Percentiles rank a stretch among this genome's conserved stretches.
These are phyloP conservation scores for Drosophila teissieri DNA, from an alignment of 1,140 invertebrate genomes.

Conservation along the genomic window DNA sequence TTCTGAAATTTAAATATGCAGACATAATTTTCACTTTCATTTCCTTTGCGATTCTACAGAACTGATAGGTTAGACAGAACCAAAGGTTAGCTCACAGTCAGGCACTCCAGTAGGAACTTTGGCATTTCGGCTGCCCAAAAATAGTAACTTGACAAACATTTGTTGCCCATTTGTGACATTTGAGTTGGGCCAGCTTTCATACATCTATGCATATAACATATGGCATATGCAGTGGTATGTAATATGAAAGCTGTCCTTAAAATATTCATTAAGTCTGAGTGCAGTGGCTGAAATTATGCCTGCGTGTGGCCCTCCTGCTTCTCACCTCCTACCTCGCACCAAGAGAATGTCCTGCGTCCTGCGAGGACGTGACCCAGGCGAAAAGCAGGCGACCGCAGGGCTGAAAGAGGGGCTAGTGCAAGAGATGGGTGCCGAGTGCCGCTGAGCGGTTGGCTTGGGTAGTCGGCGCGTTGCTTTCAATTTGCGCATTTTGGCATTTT, in stretches of 20 bases:
- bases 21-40: not conserved
- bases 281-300: slow-evolving; percentile 76
- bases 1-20: not conserved
- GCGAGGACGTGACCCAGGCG: slow-evolving; percentile 42
- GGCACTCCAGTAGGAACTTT: slow-evolving; percentile 29
- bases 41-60: too few species aligned
- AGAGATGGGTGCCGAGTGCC: not conserved
- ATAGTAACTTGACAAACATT: slow-evolving; percentile 35
- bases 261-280: slow-evolving; percentile 81
- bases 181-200: slow-evolving; percentile 32
- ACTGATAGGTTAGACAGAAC: too few species aligned
- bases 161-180: slow-evolving; percentile 68
- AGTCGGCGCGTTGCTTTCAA: slow-evolving; percentile 68
- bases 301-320: slow-evolving; percentile 55
- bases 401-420: slow-evolving; percentile 4
- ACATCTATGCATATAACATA: slow-evolving; percentile 15
- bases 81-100: not conserved
- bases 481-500: slow-evolving; percentile 80
- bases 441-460: not conserved
- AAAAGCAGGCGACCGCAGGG: slow-evolving; percentile 57
- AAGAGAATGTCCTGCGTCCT: slow-evolving; percentile 37
- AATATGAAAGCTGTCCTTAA: slow-evolving; percentile 69
- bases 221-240: slow-evolving; percentile 54
- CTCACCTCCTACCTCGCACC: not conserved
- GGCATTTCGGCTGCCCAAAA: not conserved